Evolutionary conservation across 2,113 vertebrate genomes (phyloP).

Genomic region (Rhagologus leucostigma): DNA sequence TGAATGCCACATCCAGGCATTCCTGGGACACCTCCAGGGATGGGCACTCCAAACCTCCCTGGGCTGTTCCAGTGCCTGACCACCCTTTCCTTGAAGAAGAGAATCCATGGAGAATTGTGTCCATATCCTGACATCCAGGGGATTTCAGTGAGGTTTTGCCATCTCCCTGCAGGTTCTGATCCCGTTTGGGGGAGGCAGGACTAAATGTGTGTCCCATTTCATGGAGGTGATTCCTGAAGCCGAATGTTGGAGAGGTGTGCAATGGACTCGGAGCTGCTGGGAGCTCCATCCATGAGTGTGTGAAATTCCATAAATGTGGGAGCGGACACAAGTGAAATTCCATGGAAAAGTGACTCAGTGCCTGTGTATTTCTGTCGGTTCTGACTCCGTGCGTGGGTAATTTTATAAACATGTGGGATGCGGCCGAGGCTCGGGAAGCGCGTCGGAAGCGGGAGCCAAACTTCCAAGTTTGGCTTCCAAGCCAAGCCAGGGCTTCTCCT

Average conservation of each 20-base stretch:
- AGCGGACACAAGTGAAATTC: neutral
- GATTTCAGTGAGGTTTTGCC: neutral
- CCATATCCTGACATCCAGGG: rapidly evolving
- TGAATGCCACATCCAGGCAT: neutral
- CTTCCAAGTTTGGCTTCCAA: neutral
- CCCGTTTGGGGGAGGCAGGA: neutral
- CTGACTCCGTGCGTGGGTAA: neutral
- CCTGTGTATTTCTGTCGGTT: neutral
- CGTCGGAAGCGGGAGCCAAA: neutral
- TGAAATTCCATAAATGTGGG: neutral
- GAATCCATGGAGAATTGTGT: no score
- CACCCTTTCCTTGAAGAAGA: neutral
- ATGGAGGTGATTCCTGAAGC: neutral
- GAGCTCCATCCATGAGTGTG: rapidly evolving
- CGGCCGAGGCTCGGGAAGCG: neutral
- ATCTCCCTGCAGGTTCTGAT: neutral
- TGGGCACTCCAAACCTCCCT: neutral
- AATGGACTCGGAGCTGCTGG: rapidly evolving
- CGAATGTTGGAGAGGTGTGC: rapidly evolving
- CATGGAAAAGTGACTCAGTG: neutral
- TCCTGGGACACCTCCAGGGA: neutral
- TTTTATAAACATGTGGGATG: neutral
- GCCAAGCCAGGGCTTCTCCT: neutral
- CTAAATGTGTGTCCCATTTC: rapidly evolving
- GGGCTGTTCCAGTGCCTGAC: neutral